These are phyloP conservation scores for Lathronympha strigana DNA, from an alignment of 2,888 invertebrate species.

Conservation along the genomic window DNA sequence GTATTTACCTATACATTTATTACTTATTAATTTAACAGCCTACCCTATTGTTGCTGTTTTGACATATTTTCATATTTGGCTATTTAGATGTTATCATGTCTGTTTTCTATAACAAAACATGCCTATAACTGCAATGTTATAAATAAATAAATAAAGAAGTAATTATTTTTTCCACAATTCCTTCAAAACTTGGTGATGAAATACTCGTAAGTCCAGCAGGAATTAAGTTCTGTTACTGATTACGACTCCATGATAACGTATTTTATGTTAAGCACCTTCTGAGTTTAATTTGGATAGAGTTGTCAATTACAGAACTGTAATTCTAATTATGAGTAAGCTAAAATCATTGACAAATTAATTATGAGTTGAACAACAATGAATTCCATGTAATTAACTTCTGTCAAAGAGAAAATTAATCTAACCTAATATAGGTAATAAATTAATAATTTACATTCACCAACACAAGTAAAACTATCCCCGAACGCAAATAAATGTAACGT, in stretches of 20 bases:
- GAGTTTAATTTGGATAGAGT: conserved; percentile 28
- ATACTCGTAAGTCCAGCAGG: no score
- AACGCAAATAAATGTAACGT: conserved; percentile 29
- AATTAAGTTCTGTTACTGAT: no score
- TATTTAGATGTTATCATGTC: conserved; percentile 8
- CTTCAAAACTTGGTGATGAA: no score
- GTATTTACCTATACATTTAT: conserved; percentile 34
- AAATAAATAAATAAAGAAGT: no score
- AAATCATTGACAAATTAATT: conserved; percentile 34
- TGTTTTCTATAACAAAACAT: conserved; percentile 1
- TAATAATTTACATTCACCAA: conserved; percentile 8
- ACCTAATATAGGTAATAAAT: no score
- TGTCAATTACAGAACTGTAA: conserved; percentile 37
- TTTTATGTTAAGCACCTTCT: conserved; percentile 50
- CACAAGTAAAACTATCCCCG: conserved; percentile 7
- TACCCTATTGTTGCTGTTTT: conserved; percentile 17
- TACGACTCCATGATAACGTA: no score
- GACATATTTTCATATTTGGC: conserved; percentile 9
- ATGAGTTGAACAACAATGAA: conserved; percentile 15
- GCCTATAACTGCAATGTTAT: no score
- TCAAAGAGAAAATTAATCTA: conserved; percentile 36
- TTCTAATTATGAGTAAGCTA: conserved; percentile 14
- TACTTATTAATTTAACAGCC: conserved; percentile 34
- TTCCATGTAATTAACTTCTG: conserved; percentile 21
- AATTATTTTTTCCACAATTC: no score